Evolutionary conservation across 2,113 vertebrate species (phyloP).

Genomic region (Pelecanoides urinatrix): DNA sequence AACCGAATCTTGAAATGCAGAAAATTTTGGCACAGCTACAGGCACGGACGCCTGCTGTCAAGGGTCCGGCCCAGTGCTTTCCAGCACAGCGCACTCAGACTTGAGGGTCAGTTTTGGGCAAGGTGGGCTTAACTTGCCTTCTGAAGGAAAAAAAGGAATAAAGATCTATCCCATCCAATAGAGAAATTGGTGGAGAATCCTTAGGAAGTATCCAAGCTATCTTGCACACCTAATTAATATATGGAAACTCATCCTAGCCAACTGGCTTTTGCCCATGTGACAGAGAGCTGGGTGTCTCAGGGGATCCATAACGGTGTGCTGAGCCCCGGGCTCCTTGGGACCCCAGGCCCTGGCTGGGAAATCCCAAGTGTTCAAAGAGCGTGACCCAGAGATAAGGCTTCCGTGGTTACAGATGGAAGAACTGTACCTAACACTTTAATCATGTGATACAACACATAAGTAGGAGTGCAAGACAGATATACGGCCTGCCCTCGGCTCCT

Average conservation of each 20-base stretch:
- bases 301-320: accelerated
- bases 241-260: background rate
- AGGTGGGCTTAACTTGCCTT: background rate
- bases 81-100: background rate
- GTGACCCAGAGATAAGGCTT: background rate
- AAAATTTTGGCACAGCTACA: background rate
- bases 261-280: background rate
- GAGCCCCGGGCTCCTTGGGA: background rate
- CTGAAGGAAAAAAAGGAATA: background rate
- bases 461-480: accelerated
- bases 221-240: background rate
- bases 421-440: background rate
- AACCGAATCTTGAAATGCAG: background rate
- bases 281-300: background rate
- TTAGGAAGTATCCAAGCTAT: background rate
- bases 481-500: background rate
- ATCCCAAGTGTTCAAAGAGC: background rate
- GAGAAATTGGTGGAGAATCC: background rate
- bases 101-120: background rate
- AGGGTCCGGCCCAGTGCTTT: too few species aligned
- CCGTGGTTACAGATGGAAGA: background rate
- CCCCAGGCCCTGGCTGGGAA: background rate
- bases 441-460: too few species aligned
- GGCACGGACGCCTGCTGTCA: accelerated
- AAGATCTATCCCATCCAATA: background rate